Conservation (phyloP, 2,797 vertebrate species). For the Loris lydekkerianus region DNA sequence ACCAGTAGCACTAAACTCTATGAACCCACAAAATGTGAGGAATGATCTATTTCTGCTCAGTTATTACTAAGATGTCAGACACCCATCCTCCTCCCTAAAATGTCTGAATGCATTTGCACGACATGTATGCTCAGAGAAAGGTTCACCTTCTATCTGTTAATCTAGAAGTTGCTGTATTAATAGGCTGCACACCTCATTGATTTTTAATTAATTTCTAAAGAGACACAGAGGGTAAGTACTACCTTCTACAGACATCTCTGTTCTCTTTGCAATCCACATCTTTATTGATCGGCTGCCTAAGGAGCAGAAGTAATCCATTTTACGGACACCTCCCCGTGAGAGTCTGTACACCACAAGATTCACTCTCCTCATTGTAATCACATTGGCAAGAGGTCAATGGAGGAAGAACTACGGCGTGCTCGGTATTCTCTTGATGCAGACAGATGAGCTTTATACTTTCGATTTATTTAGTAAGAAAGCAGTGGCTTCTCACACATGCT, state of each 20-base stretch:
- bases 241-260: slow-evolving; percentile 89
- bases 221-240: slow-evolving; percentile 93
- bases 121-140: slow-evolving; percentile 61
- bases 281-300: slow-evolving; percentile 93
- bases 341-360: slow-evolving; percentile 75
- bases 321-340: slow-evolving; percentile 92
- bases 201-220: slow-evolving; percentile 96
- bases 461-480: slow-evolving; percentile 65
- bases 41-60: slow-evolving; percentile 47
- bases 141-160: slow-evolving; percentile 85
- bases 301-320: slow-evolving; percentile 95
- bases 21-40: neutral
- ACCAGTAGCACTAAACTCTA: neutral
- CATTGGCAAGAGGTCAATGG: slow-evolving; percentile 87
- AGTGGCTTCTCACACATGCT: neutral
- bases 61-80: neutral
- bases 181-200: slow-evolving; percentile 95
- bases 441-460: neutral
- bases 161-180: slow-evolving; percentile 93
- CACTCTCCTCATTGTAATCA: slow-evolving; percentile 85
- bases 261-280: slow-evolving; percentile 93
- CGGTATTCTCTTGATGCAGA: slow-evolving; percentile 55
- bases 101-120: slow-evolving; percentile 64
- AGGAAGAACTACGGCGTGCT: neutral
- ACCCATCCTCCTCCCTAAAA: neutral